These are phyloP conservation scores for Talpa occidentalis DNA, from an alignment of 2,113 vertebrate genomes.

Conservation along the genomic window DNA sequence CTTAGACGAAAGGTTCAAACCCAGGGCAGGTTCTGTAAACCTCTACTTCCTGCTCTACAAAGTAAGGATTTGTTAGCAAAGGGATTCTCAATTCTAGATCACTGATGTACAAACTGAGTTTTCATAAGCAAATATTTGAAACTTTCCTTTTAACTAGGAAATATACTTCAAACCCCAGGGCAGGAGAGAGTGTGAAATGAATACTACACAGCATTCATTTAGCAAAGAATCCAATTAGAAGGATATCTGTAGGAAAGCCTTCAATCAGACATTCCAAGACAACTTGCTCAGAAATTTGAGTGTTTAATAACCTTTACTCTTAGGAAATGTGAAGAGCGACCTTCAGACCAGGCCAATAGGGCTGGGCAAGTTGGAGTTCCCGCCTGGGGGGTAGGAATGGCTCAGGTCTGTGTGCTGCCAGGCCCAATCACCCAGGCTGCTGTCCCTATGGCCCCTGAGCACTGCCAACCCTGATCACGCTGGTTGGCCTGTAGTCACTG, in stretches of 20 bases:
- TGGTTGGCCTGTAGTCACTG: too few species aligned
- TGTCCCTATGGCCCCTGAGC: too few species aligned
- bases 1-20: background rate
- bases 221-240: slow-evolving; percentile 38
- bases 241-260: background rate
- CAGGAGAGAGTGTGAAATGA: background rate
- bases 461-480: too few species aligned
- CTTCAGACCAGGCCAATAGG: too few species aligned
- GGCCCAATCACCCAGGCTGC: too few species aligned
- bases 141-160: background rate
- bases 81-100: slow-evolving; percentile 11
- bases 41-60: background rate
- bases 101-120: background rate
- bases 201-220: background rate
- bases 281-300: slow-evolving; percentile 3
- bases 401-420: too few species aligned
- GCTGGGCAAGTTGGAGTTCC: too few species aligned
- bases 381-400: too few species aligned
- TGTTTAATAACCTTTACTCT: background rate
- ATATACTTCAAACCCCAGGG: background rate
- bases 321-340: background rate
- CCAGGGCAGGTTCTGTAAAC: background rate
- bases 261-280: background rate
- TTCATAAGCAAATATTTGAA: background rate
- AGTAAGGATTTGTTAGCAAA: slow-evolving; percentile 3